These are phyloP conservation scores for Delphinus delphis DNA, from an alignment of 2,113 vertebrate species.

Conservation along the genomic window DNA sequence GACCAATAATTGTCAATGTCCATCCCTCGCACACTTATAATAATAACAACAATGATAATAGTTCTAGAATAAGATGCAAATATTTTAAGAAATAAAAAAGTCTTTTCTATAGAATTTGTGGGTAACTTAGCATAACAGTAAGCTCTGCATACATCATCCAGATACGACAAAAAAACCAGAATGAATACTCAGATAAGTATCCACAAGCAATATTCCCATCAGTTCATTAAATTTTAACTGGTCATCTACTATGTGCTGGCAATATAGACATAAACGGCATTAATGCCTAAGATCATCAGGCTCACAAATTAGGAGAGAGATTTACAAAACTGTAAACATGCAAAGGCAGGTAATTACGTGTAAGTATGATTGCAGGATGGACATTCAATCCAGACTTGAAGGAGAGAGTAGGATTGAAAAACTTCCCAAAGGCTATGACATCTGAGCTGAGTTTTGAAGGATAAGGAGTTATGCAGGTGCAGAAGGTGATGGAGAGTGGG, in stretches of 20 bases:
- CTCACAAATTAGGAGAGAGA: not conserved
- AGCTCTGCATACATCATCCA: not conserved
- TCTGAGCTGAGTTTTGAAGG: not conserved
- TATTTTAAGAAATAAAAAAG: constrained; percentile 10
- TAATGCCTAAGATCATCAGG: not conserved
- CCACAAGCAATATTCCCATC: not conserved
- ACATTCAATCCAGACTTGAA: not conserved
- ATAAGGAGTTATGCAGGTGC: not conserved
- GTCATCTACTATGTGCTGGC: not conserved
- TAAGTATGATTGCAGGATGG: not conserved
- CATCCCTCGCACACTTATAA: not conserved
- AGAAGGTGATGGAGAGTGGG: not conserved
- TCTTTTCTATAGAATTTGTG: not conserved
- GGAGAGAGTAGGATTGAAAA: not conserved
- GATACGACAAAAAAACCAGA: not conserved
- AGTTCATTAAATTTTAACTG: not conserved
- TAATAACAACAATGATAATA: not conserved
- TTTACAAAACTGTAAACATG: not conserved
- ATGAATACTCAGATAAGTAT: not conserved
- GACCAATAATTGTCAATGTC: not conserved
- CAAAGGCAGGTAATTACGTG: not conserved
- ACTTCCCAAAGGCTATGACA: not conserved
- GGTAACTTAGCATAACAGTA: not conserved
- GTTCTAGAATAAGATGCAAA: not conserved
- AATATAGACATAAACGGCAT: not conserved